Conservation (phyloP, 2,888 invertebrate species). For the Drosophila infuscata region DNA sequence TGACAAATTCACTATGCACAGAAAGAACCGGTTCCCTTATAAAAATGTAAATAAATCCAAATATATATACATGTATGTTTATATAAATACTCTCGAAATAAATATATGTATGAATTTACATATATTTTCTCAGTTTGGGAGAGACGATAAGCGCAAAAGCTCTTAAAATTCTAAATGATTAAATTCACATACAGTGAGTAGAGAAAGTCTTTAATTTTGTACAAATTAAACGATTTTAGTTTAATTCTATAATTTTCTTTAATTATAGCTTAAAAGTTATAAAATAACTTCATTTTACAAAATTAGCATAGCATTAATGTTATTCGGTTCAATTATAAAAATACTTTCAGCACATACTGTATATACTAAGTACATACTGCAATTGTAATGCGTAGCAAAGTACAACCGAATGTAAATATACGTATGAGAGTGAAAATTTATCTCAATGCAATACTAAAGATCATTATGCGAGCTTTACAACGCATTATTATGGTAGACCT, state of each 20-base stretch:
- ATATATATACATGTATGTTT: slow-evolving; percentile 18
- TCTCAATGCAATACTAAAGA: not conserved
- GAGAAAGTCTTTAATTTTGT: slow-evolving; percentile 13
- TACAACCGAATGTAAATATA: slow-evolving; percentile 5
- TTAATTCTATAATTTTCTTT: not conserved
- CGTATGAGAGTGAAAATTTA: slow-evolving; percentile 16
- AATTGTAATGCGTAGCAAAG: slow-evolving; percentile 9
- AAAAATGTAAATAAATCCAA: not conserved
- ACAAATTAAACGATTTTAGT: not conserved
- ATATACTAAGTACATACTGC: not conserved
- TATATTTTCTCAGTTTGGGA: slow-evolving; percentile 20
- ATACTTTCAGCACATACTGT: slow-evolving; percentile 13
- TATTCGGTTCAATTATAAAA: not conserved
- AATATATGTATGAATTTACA: slow-evolving; percentile 15
- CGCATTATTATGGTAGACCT: not conserved
- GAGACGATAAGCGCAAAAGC: slow-evolving; percentile 25
- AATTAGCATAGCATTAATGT: not conserved
- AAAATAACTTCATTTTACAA: not conserved
- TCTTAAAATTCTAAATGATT: slow-evolving; percentile 7
- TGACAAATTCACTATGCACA: slow-evolving; percentile 15
- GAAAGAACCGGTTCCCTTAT: not conserved
- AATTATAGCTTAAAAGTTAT: not conserved
- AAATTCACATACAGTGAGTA: slow-evolving; percentile 25
- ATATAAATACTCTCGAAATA: slow-evolving; percentile 6
- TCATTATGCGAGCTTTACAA: slow-evolving; percentile 3